Conservation (phyloP, 2,113 vertebrate species). For the Neogobius melanostomus region DNA sequence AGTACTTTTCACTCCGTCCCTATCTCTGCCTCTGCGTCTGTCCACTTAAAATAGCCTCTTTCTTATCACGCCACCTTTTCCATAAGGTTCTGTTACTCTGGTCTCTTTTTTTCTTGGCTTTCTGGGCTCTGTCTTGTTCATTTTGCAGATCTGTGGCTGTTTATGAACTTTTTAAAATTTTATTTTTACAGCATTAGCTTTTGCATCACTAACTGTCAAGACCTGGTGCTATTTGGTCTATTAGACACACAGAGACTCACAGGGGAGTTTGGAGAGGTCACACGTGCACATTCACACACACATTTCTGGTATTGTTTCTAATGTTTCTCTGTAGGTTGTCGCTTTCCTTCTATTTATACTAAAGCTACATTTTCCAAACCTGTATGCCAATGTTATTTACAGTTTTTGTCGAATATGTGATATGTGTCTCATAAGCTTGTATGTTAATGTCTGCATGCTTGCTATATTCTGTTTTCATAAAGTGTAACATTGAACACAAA, state of each 20-base stretch:
- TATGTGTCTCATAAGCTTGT: conserved; percentile 15
- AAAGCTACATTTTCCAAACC: conserved; percentile 36
- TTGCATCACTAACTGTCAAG: conserved; percentile 35
- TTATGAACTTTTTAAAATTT: conserved; percentile 23
- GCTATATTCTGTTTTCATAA: conserved; percentile 34
- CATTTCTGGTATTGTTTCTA: conserved; percentile 5
- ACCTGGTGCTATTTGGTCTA: conserved; percentile 20
- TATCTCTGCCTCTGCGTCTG: conserved; percentile 41
- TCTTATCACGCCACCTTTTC: conserved; percentile 33
- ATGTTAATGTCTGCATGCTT: conserved; percentile 8
- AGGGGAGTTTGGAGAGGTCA: conserved; percentile 1
- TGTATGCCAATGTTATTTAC: conserved; percentile 15
- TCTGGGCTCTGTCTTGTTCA: conserved; percentile 5
- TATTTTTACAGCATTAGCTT: conserved; percentile 28
- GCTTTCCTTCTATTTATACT: conserved; percentile 9
- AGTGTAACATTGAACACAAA: conserved; percentile 18
- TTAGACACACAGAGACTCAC: background rate
- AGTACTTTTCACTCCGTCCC: conserved; percentile 74
- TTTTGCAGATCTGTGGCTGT: conserved; percentile 37
- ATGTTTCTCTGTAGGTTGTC: conserved; percentile 30
- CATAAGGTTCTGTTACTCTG: conserved; percentile 34
- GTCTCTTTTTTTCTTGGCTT: background rate
- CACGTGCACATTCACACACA: background rate
- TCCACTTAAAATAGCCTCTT: conserved; percentile 15
- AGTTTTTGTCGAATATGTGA: conserved; percentile 10